Conservation (phyloP, 2,888 invertebrate genomes). For the Amiota minor region DNA sequence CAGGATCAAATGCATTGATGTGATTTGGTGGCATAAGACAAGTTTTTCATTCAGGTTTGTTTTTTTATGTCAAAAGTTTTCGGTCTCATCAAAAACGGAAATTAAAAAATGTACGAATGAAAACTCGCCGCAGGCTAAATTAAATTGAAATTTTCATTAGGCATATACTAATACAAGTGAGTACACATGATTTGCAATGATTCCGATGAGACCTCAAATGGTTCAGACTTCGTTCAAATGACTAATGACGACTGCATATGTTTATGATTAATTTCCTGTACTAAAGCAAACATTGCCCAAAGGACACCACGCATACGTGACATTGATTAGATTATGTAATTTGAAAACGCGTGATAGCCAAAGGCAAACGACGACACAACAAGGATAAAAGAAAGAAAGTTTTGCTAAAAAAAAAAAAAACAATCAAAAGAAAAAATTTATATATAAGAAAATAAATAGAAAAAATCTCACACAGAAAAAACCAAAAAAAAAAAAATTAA, state of each 20-base stretch:
- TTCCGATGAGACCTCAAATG: not conserved
- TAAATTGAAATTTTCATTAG: conserved; percentile 62
- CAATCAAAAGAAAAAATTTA: not conserved
- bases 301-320: conserved; percentile 54
- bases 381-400: not conserved
- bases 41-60: not conserved
- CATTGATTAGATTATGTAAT: conserved; percentile 60
- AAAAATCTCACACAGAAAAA: not conserved
- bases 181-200: not conserved
- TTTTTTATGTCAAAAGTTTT: too few relatives aligned
- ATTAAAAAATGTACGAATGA: not conserved
- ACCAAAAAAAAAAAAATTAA: not conserved
- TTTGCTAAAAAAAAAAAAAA: not conserved
- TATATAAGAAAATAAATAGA: not conserved
- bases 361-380: not conserved
- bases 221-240: not conserved
- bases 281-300: conserved; percentile 47
- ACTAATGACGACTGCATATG: conserved; percentile 42
- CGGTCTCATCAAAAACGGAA: conserved; percentile 1
- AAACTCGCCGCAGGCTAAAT: conserved; percentile 53
- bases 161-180: conserved; percentile 36
- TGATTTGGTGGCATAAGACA: not conserved
- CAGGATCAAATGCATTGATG: not conserved
- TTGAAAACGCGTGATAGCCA: conserved; percentile 15
- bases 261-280: conserved; percentile 63